Base-by-base conservation (phyloP, 2,888 invertebrate species). In the Caenorhabditis sp. region DNA sequence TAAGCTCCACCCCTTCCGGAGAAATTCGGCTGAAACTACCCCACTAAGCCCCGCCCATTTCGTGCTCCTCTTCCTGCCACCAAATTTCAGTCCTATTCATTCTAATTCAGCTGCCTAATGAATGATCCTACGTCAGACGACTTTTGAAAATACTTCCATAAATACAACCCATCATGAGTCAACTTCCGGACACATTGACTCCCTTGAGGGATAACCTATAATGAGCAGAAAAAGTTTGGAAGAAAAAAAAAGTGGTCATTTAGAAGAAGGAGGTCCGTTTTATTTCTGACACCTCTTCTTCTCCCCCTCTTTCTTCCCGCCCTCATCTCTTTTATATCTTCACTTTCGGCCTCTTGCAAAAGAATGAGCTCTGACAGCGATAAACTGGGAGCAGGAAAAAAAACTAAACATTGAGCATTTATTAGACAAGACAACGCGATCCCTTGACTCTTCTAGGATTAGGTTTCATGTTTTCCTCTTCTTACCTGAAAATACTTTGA, bases 401-500 rank as follows among this genome's bases (percentile, higher is more conserved):
- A 66, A 66, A 26, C 64, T 51, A 54, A 54, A 51, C 54, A 54
- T 51, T 66, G 66, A 66, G 66, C 49, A n/a, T 68, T 68, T 68
- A 68, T 68, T 68, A 54, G 68, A 68, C 68, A 68, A 51, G 68
- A 68, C 35, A 54, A 51, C 68, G 54, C 41, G 38, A 68, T 68
- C 66, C 49, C 35, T 41, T 51, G 68, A 68, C 68, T 51, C 28
- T 54, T 38, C 41, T n/a, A 26, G 68, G 54, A 54, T 68, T 68
- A 16, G 38, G 38, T 68, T 68, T 68, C 68, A 68, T 54, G 68
- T 68, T 54, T 47, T 38, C 31, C 44, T 68, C 51, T 54, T 31
- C 68, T 54, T 54, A 68, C 68, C 38, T 68, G 68, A 68, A 68
- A 66, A 66, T 51, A 51, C 51, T 66, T 38, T 16, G 12, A 41